phyloP scores from a whole-genome alignment of 2,113 vertebrate genomes.

The Rafetus swinhoei region DNA sequence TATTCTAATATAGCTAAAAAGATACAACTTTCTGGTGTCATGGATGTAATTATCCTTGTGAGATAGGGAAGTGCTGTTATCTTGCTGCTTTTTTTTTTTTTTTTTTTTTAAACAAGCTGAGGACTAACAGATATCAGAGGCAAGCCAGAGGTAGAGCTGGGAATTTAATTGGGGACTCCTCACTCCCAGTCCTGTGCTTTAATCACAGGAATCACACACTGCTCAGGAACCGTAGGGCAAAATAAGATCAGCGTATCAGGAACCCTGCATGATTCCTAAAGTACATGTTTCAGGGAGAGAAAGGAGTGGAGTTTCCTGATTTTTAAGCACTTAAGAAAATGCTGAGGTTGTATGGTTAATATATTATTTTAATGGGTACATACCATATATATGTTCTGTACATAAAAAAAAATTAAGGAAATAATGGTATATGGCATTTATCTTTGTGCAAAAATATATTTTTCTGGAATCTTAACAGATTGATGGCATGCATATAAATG shows the following conservation, averaged over 20 bases:
- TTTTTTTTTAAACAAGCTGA: not conserved
- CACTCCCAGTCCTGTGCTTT: not conserved
- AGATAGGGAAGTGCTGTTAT: not conserved
- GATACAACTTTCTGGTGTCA: not conserved
- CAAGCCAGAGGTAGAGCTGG: not conserved
- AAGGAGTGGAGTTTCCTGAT: not conserved
- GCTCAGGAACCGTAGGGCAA: not conserved
- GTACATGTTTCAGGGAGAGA: not conserved
- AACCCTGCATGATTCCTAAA: rapidly evolving
- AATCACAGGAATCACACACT: not conserved
- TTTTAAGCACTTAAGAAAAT: not conserved
- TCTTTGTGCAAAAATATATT: not conserved
- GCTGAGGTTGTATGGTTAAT: too few relatives aligned
- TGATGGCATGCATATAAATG: not conserved
- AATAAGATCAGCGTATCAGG: not conserved
- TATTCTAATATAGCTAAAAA: not conserved
- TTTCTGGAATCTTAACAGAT: not conserved
- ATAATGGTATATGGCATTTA: not conserved
- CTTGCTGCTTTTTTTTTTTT: too few relatives aligned
- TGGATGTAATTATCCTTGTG: not conserved
- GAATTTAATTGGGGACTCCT: not conserved
- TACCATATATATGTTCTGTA: rapidly evolving
- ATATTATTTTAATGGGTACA: not conserved
- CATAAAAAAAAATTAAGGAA: not conserved
- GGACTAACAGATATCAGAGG: not conserved